A percentile compares a stretch with the other conserved stretches of the same genome.
phyloP scores from a whole-genome alignment of 2,113 vertebrate species.

The Rattus rattus region DNA sequence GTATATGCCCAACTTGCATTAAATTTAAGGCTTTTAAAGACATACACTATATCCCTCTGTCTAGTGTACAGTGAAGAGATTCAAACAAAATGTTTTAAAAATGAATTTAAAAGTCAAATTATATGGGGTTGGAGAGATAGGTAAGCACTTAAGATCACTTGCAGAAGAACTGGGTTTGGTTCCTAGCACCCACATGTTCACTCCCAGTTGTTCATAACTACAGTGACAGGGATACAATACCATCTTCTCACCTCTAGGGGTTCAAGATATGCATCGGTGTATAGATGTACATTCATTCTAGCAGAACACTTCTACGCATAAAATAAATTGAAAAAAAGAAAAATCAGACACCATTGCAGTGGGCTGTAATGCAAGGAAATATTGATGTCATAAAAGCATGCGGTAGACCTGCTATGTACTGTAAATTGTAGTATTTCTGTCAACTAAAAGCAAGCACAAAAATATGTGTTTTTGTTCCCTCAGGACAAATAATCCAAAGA shows the following conservation, averaged over 20 bases:
- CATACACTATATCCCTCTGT: not conserved
- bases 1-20: not conserved
- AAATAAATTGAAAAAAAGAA: not conserved
- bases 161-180: not conserved
- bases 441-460: constrained; percentile 43
- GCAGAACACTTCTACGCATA: not conserved
- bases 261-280: not conserved
- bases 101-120: constrained; percentile 1
- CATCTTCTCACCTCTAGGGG: not conserved
- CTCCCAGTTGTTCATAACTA: not conserved
- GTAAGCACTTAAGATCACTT: not conserved
- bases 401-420: not conserved
- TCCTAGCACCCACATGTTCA: not conserved
- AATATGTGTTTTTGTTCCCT: constrained; percentile 45
- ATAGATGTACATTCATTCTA: not conserved
- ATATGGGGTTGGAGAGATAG: not conserved
- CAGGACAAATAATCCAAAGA: constrained; percentile 79
- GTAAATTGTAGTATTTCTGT: not conserved
- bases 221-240: not conserved
- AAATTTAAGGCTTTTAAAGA: not conserved
- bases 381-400: not conserved
- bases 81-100: constrained; percentile 8
- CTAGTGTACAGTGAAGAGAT: not conserved
- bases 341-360: not conserved
- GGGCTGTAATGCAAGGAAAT: not conserved